Base-by-base conservation (phyloP, 2,888 invertebrate species). In the Oscheius myriophilus region DNA sequence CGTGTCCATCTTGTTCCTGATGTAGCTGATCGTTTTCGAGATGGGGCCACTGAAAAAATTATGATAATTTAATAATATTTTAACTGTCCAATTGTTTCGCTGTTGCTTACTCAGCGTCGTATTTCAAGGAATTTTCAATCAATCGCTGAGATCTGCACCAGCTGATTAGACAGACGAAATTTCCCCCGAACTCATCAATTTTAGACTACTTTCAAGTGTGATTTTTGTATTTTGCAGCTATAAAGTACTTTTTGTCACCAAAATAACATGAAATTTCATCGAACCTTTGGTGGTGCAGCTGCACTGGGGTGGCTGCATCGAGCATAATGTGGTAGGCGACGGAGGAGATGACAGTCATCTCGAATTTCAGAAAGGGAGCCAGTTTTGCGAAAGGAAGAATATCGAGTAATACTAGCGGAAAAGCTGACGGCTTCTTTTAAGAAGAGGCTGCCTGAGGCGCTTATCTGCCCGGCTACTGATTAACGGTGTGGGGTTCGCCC, bases 1-100 rank as follows among this genome's bases (percentile, higher is more conserved):
- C 39, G 73, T 64, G 61, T 84, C 84, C 70, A 81, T 73, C 68
- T 84, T 84, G 45, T 67, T 70, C 9, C 79, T 73, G 25, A 84
- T 26, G 55, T 76, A 83, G 26, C 80, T 78, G 46, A 83, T 59
- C 16, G 81, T 83, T 67, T 82, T 83, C 21, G 78, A 73, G 68
- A 84, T 70, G 11, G 84, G 82, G 26, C 82, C 84, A 54, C 84
- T 84, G 76, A 70, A 78, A 67, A 23, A 59, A 46, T 46, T 1
- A 16, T 16, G 18, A 18, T 18, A 49, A 21, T n/a, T 18, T 18
- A 18, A 1, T 2, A 16, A 33, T 33, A 33, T 33, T 33, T 33
- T 3, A 6, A 33, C 9, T 33, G 33, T 33, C 9, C 33, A 6
- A 33, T 33, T 6, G 4, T 33, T 33, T 33, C 33, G 33, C 9